A percentile compares a stretch with the other conserved stretches of the same genome.
Conservation (phyloP, 2,888 invertebrate genomes). For the Thyatira batis region DNA sequence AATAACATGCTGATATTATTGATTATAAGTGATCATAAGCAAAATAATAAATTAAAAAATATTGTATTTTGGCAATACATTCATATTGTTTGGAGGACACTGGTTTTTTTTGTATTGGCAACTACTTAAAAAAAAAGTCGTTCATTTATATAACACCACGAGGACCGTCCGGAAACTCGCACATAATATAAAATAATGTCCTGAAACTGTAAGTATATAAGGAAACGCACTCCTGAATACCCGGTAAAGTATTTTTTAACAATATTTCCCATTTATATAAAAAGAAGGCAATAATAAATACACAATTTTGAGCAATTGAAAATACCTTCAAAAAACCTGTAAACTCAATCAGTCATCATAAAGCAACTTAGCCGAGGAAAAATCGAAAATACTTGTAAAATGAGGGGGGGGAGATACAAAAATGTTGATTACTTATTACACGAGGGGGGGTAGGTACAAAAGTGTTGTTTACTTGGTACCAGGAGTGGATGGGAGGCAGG, state of each 20-base stretch:
- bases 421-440: too few relatives aligned
- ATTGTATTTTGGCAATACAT: conserved; percentile 28
- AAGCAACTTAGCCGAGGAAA: too few relatives aligned
- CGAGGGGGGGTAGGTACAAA: too few relatives aligned
- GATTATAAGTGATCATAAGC: conserved; percentile 30
- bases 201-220: not conserved
- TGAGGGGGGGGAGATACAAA: too few relatives aligned
- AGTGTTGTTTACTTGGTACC: conserved; percentile 18
- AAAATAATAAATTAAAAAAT: conserved; percentile 17
- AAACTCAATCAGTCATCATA: too few relatives aligned
- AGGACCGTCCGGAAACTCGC: not conserved
- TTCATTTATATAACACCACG: not conserved
- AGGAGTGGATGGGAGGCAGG: conserved; percentile 31
- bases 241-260: not conserved
- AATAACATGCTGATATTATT: conserved; percentile 21
- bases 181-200: not conserved
- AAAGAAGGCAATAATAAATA: too few relatives aligned
- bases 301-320: too few relatives aligned
- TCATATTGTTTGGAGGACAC: conserved; percentile 23
- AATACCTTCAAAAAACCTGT: too few relatives aligned
- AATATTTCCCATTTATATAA: too few relatives aligned
- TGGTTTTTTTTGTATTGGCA: conserved; percentile 13
- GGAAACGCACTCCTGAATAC: not conserved
- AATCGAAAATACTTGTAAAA: too few relatives aligned
- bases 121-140: not conserved